A percentile compares a stretch with the other conserved stretches of the same genome.
These are phyloP conservation scores for Megaleporinus macrocephalus DNA, from an alignment of 2,113 vertebrate species.

Conservation along the genomic window DNA sequence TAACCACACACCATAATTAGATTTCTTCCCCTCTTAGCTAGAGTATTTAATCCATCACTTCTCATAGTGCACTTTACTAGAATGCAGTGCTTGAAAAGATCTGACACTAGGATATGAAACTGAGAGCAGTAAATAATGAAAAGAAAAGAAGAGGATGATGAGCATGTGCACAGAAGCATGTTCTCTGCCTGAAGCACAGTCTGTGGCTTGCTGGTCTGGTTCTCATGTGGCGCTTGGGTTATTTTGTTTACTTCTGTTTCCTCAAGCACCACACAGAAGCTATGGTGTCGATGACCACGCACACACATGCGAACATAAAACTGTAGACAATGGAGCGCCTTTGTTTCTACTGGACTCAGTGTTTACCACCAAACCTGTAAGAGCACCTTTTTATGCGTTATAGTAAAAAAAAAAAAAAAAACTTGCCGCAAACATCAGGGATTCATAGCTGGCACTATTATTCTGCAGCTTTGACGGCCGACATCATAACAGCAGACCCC, in stretches of 20 bases:
- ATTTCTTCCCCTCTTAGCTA: constrained; percentile 2
- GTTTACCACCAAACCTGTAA: constrained; percentile 34
- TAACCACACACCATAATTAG: constrained; percentile 1
- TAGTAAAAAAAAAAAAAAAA: constrained; percentile 47
- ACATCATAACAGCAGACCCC: constrained; percentile 65
- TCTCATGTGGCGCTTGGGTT: constrained; percentile 39
- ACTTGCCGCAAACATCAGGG: constrained; percentile 66
- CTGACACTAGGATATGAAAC: no score
- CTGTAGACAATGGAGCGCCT: constrained; percentile 28
- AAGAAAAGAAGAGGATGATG: not conserved
- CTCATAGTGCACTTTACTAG: constrained; percentile 8
- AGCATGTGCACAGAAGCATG: constrained; percentile 16
- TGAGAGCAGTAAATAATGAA: not conserved
- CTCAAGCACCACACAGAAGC: constrained; percentile 46
- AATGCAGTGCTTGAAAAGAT: not conserved
- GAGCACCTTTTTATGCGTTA: constrained; percentile 31
- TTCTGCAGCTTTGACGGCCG: constrained; percentile 68
- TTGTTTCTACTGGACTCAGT: constrained; percentile 21
- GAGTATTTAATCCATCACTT: not conserved
- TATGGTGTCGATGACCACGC: constrained; percentile 42
- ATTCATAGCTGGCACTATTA: constrained; percentile 71
- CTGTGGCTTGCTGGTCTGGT: constrained; percentile 47
- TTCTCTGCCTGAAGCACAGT: constrained; percentile 28
- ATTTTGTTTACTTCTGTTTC: constrained; percentile 49
- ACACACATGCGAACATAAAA: constrained; percentile 43